Percentiles rank a stretch among this genome's conserved stretches.
phyloP scores from a whole-genome alignment of 2,113 vertebrate species.

The Setophaga coronata region DNA sequence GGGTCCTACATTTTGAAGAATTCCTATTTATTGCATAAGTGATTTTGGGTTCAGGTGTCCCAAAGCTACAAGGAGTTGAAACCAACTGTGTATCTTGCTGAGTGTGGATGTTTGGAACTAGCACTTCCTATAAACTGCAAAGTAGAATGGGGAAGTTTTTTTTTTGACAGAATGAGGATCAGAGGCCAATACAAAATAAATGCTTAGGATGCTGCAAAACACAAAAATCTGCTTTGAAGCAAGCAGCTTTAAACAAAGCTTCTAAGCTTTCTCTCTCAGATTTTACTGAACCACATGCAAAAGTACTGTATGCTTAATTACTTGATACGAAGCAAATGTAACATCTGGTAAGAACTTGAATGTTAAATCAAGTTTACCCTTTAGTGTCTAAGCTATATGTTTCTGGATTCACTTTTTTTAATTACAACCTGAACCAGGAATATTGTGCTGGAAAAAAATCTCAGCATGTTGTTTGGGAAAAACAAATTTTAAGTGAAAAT shows the following conservation, averaged over 20 bases:
- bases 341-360: conserved; percentile 53
- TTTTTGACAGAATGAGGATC: not conserved
- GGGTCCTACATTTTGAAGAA: not conserved
- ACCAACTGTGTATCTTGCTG: not conserved
- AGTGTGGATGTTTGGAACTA: not conserved
- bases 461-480: not conserved
- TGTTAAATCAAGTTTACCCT: conserved; percentile 46
- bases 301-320: conserved; percentile 55
- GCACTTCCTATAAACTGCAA: not conserved
- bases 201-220: conserved; percentile 25
- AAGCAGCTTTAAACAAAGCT: conserved; percentile 67
- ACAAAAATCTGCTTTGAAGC: conserved; percentile 59
- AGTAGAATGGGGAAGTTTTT: not conserved
- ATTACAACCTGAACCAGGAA: not conserved
- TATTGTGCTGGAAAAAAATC: not conserved
- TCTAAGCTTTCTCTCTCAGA: conserved; percentile 51
- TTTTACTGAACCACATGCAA: conserved; percentile 42
- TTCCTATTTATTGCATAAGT: not conserved
- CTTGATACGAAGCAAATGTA: conserved; percentile 51
- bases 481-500: not conserved
- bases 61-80: not conserved
- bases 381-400: conserved; percentile 1
- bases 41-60: not conserved
- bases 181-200: conserved; percentile 5
- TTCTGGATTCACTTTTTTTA: not conserved